Evolutionary conservation across 1,140 invertebrate species (phyloP).

Genomic region (Apis laboriosa): DNA sequence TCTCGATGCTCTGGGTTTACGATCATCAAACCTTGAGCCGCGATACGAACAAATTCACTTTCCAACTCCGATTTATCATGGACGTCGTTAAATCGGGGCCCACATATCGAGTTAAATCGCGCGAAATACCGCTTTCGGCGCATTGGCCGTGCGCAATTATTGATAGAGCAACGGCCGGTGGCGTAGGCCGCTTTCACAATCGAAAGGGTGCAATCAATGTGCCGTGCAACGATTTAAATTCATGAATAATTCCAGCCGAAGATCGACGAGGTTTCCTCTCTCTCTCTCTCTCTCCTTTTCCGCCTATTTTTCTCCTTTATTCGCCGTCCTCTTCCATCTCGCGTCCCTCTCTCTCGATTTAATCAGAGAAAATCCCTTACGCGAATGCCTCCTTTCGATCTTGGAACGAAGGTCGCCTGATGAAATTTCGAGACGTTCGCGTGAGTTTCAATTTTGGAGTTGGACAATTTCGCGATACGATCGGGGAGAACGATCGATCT

Average conservation of each 20-base stretch:
- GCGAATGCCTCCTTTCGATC: neutral
- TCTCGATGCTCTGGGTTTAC: neutral
- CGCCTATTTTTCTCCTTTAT: constrained; percentile 6
- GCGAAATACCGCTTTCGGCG: constrained; percentile 70
- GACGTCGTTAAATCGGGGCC: constrained; percentile 39
- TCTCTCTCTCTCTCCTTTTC: constrained; percentile 4
- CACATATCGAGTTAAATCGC: constrained; percentile 66
- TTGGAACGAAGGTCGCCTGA: no score
- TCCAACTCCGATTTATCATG: constrained; percentile 48
- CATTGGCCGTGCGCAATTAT: constrained; percentile 68
- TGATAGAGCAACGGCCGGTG: constrained; percentile 43
- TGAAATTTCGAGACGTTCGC: no score
- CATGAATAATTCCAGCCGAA: constrained; percentile 74
- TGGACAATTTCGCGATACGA: no score
- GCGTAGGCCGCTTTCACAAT: constrained; percentile 42
- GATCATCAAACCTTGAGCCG: no score
- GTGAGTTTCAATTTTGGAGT: no score
- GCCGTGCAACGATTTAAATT: constrained; percentile 74
- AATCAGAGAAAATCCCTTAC: constrained; percentile 38
- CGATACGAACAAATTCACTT: no score
- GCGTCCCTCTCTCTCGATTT: constrained; percentile 17
- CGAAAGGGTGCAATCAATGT: constrained; percentile 71
- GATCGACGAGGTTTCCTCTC: constrained; percentile 53
- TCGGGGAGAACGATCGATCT: no score
- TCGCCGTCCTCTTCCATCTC: neutral